Conservation (phyloP, 2,888 invertebrate genomes). For the Tinea semifulvella region DNA sequence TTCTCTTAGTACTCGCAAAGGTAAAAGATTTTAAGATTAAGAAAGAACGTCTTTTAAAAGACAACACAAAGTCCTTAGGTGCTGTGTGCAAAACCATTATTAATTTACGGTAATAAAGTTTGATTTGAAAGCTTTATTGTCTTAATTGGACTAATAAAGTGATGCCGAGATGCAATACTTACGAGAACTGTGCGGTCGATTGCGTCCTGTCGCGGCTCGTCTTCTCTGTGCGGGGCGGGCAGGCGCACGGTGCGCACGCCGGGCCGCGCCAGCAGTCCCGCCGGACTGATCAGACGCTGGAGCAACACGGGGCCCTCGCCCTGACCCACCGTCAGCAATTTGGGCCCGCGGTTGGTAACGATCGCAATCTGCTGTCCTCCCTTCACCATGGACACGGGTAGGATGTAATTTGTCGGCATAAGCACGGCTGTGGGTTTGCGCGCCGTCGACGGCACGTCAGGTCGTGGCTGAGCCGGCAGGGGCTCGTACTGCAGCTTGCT, state of each 20-base stretch:
- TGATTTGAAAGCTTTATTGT: too few species aligned
- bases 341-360: constrained; percentile 74
- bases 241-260: constrained; percentile 64
- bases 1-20: too few species aligned
- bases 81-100: too few species aligned
- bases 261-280: constrained; percentile 61
- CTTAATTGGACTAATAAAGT: too few species aligned
- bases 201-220: constrained; percentile 42
- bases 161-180: constrained; percentile 28
- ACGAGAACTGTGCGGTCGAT: constrained; percentile 46
- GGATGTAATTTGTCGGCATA: constrained; percentile 76
- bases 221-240: constrained; percentile 47
- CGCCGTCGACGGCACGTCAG: constrained; percentile 20
- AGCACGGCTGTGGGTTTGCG: constrained; percentile 72
- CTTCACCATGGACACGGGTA: constrained; percentile 77
- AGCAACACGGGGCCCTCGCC: constrained; percentile 69
- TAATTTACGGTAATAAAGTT: too few species aligned
- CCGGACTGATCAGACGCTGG: constrained; percentile 73
- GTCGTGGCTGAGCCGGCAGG: constrained; percentile 26
- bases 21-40: too few species aligned
- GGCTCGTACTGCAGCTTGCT: constrained; percentile 55
- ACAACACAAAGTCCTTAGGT: too few species aligned
- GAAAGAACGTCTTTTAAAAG: too few species aligned
- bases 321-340: constrained; percentile 44
- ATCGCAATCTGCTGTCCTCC: constrained; percentile 77